Conservation (phyloP, 2,113 vertebrate genomes). For the Dipodomys spectabilis region DNA sequence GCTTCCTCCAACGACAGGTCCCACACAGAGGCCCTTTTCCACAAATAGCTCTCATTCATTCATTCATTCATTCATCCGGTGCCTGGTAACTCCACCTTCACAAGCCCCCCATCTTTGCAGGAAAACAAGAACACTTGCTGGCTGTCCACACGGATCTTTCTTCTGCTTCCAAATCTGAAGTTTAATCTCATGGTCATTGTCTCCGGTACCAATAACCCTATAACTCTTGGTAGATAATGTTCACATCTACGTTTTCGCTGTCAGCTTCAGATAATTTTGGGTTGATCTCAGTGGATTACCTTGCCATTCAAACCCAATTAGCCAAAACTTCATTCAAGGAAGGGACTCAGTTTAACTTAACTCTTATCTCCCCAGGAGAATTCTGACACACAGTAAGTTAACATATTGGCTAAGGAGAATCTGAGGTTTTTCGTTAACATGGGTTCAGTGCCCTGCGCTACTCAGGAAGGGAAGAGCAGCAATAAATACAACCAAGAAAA, state of each 20-base stretch:
- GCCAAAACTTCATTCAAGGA: conserved; percentile 26
- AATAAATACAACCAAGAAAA: neutral
- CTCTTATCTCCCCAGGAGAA: neutral
- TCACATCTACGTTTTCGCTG: neutral
- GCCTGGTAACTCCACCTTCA: neutral
- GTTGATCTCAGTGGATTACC: neutral
- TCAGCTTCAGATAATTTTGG: neutral
- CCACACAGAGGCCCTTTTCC: neutral
- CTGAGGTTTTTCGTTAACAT: neutral
- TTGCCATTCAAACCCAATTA: conserved; percentile 8
- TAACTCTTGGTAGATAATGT: neutral
- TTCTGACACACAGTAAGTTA: neutral
- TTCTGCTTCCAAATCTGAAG: neutral
- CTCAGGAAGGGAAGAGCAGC: neutral
- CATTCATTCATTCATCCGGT: too few relatives aligned
- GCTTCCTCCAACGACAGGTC: neutral
- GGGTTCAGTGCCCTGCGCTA: neutral
- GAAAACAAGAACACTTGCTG: neutral
- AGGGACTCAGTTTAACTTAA: neutral
- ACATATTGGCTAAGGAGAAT: neutral
- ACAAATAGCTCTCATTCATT: neutral
- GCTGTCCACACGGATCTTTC: neutral
- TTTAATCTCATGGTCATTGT: neutral
- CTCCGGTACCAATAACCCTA: neutral
- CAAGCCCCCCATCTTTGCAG: neutral